phyloP scores from a whole-genome alignment of 2,113 vertebrate species.

The Hypanus sabinus region DNA sequence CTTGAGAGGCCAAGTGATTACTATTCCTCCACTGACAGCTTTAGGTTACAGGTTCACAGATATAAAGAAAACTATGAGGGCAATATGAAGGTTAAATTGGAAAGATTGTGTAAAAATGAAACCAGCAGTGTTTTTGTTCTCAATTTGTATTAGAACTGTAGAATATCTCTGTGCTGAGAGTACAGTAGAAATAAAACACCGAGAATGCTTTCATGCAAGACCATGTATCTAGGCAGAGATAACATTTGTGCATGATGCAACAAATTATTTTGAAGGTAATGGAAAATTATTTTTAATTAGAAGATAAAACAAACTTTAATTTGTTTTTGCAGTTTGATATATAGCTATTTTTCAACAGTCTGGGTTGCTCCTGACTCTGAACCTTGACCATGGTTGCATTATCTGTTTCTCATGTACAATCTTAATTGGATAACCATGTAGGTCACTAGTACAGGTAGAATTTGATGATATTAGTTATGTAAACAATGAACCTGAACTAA shows the following conservation, averaged over 20 bases:
- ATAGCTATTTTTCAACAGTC: background rate
- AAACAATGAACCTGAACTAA: background rate
- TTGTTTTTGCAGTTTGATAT: background rate
- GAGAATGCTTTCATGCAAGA: background rate
- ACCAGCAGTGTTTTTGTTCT: background rate
- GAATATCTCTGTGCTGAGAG: background rate
- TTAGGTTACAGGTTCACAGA: background rate
- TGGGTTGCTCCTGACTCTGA: background rate
- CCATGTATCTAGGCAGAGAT: background rate
- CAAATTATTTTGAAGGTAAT: background rate
- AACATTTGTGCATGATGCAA: background rate
- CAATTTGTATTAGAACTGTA: too few species aligned
- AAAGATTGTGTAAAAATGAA: background rate
- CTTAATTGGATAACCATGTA: background rate
- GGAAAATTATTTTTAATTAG: conserved; percentile 3
- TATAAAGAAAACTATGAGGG: background rate
- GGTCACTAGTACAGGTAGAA: background rate
- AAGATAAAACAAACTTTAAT: conserved; percentile 1
- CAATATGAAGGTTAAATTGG: background rate
- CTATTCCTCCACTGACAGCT: background rate
- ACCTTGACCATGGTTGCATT: background rate
- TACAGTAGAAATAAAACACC: background rate
- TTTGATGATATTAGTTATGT: background rate
- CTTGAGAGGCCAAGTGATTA: too few species aligned
- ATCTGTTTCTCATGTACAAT: background rate